Percentiles rank a stretch among this genome's conserved stretches.
These are phyloP conservation scores for Thunnus thynnus DNA, from an alignment of 2,113 vertebrate species.

Conservation along the genomic window DNA sequence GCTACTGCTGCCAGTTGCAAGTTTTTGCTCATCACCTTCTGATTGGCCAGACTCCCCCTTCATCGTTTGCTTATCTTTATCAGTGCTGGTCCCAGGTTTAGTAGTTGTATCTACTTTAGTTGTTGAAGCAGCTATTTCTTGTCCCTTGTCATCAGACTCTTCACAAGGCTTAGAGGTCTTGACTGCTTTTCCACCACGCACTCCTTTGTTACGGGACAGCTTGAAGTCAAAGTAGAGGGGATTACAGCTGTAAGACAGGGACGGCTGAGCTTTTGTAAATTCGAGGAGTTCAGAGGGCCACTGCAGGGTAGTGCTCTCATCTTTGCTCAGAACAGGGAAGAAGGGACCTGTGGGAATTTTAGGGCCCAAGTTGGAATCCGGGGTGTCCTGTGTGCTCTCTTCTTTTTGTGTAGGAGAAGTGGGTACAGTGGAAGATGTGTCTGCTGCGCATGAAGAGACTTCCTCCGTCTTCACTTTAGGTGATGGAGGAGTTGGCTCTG, in stretches of 20 bases:
- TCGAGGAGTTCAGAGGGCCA: constrained; percentile 98
- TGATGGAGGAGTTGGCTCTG: constrained; percentile 53
- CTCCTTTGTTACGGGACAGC: constrained; percentile 93
- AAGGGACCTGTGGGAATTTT: constrained; percentile 92
- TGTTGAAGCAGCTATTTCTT: constrained; percentile 71
- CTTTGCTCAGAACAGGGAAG: constrained; percentile 96
- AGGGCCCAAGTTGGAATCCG: constrained; percentile 86
- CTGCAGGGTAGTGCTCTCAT: constrained; percentile 96
- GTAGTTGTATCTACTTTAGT: constrained; percentile 64
- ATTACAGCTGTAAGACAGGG: constrained; percentile 97
- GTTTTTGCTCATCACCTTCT: constrained; percentile 75
- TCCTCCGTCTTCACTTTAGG: constrained; percentile 67
- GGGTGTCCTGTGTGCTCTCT: constrained; percentile 58
- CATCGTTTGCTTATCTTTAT: constrained; percentile 59
- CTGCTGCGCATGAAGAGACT: constrained; percentile 14
- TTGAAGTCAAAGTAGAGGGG: constrained; percentile 99
- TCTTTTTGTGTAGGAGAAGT: constrained; percentile 62
- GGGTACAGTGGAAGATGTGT: constrained; percentile 26
- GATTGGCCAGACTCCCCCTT: constrained; percentile 63
- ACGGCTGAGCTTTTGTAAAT: constrained; percentile 94
- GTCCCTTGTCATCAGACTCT: constrained; percentile 62
- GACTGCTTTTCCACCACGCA: constrained; percentile 68
- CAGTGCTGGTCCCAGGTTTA: constrained; percentile 57
- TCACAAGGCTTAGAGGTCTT: constrained; percentile 76
- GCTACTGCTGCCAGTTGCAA: constrained; percentile 69